These are phyloP conservation scores for Incurvaria masculella DNA, from an alignment of 2,888 invertebrate genomes.

Conservation along the genomic window DNA sequence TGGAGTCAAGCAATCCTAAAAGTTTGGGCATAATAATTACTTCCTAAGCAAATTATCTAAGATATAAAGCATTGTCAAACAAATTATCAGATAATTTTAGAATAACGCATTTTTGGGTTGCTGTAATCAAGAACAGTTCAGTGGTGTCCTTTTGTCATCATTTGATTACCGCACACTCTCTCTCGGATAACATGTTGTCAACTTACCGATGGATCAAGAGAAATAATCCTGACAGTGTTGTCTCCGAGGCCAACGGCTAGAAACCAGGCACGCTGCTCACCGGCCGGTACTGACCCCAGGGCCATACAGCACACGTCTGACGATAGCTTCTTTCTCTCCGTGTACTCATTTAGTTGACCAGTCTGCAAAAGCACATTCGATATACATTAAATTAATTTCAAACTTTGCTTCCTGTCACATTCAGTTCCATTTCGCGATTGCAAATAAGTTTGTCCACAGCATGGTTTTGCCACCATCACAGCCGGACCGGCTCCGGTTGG, in stretches of 20 bases:
- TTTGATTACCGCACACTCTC: slow-evolving; percentile 10
- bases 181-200: not conserved
- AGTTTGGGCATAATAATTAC: slow-evolving; percentile 14
- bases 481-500: slow-evolving; percentile 67
- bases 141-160: slow-evolving; percentile 57
- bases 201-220: slow-evolving; percentile 86
- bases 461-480: slow-evolving; percentile 69
- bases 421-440: no score
- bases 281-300: slow-evolving; percentile 89
- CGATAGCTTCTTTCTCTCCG: slow-evolving; percentile 94
- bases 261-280: slow-evolving; percentile 94
- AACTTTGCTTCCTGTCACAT: not conserved
- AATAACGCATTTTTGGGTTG: slow-evolving; percentile 52
- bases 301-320: slow-evolving; percentile 99
- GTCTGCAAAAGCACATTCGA: no score
- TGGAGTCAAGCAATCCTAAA: slow-evolving; percentile 86
- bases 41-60: no score
- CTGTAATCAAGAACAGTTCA: slow-evolving; percentile 49
- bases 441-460: slow-evolving; percentile 56
- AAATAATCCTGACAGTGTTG: slow-evolving; percentile 96
- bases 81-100: slow-evolving; percentile 21
- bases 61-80: not conserved
- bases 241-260: slow-evolving; percentile 95
- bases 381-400: no score
- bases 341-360: slow-evolving; percentile 97